Conservation (phyloP, 2,797 vertebrate genomes). For the Otus scops region DNA sequence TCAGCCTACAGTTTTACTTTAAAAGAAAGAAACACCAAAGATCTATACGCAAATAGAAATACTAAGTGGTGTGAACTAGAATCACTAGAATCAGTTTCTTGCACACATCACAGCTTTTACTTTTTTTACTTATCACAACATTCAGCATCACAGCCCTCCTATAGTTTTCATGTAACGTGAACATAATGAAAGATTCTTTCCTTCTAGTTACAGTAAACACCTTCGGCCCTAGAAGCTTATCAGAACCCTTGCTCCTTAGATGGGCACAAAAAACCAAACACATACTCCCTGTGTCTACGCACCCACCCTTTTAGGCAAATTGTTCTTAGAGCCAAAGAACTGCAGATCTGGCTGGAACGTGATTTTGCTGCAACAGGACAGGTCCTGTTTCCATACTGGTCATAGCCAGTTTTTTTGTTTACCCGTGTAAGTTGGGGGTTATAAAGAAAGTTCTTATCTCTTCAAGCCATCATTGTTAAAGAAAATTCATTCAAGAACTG, state of each 20-base stretch:
- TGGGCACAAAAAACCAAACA: neutral
- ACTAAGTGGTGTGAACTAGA: neutral
- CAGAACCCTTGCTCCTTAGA: neutral
- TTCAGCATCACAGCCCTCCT: neutral
- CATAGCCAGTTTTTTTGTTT: neutral
- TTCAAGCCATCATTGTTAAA: neutral
- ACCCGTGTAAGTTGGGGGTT: neutral
- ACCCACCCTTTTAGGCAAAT: neutral
- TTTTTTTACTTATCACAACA: too few species aligned
- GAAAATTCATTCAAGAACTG: neutral
- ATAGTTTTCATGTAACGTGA: accelerated
- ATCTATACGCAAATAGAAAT: accelerated
- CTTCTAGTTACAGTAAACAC: neutral
- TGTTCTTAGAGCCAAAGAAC: neutral
- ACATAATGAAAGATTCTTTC: neutral
- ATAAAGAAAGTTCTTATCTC: neutral
- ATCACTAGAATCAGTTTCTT: accelerated
- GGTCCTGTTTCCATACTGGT: neutral
- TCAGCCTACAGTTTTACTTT: neutral
- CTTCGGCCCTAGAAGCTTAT: neutral
- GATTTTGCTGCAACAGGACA: neutral
- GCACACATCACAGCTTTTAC: neutral
- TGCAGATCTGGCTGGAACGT: neutral
- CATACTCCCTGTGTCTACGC: neutral
- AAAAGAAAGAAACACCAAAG: neutral